A percentile compares a stretch with the other conserved stretches of the same genome.
Evolutionary conservation across 2,797 vertebrate genomes (phyloP).

Genomic region (Enteromius afrohamiltoni): DNA sequence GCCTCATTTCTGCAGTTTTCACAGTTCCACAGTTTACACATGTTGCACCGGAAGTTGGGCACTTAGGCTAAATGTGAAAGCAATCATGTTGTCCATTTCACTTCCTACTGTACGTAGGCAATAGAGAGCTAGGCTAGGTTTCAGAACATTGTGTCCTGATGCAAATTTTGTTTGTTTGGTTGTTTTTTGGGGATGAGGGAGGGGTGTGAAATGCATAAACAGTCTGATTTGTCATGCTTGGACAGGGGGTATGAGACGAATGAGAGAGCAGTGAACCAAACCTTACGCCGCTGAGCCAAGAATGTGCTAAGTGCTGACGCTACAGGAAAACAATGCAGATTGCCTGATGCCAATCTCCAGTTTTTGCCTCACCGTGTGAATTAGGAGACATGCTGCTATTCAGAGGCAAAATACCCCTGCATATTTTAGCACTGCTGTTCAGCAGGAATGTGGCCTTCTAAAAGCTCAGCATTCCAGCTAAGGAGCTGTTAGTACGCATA

Average conservation of each 20-base stretch:
- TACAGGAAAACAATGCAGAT: slow-evolving; percentile 61
- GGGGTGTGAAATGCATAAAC: slow-evolving; percentile 15
- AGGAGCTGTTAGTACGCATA: slow-evolving; percentile 28
- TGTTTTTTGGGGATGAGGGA: neutral
- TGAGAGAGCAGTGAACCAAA: slow-evolving; percentile 44
- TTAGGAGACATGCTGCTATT: slow-evolving; percentile 51
- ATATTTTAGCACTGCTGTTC: slow-evolving; percentile 49
- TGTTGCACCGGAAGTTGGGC: neutral
- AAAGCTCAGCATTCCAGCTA: slow-evolving; percentile 27
- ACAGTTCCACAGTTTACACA: neutral
- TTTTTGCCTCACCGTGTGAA: slow-evolving; percentile 47
- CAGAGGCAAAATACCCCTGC: slow-evolving; percentile 40
- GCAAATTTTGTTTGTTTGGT: neutral
- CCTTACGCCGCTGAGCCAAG: slow-evolving; percentile 41
- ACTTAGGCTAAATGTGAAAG: neutral
- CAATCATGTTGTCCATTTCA: neutral
- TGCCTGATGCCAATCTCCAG: slow-evolving; percentile 57
- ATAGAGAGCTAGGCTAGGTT: neutral
- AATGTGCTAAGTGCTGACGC: slow-evolving; percentile 60
- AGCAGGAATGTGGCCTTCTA: slow-evolving; percentile 38
- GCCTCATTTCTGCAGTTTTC: neutral
- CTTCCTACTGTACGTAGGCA: neutral
- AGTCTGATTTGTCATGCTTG: slow-evolving; percentile 47
- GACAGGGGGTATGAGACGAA: slow-evolving; percentile 30
- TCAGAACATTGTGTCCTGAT: neutral